These are phyloP conservation scores for Bibio marci DNA, from an alignment of 2,888 invertebrate species.

Conservation along the genomic window DNA sequence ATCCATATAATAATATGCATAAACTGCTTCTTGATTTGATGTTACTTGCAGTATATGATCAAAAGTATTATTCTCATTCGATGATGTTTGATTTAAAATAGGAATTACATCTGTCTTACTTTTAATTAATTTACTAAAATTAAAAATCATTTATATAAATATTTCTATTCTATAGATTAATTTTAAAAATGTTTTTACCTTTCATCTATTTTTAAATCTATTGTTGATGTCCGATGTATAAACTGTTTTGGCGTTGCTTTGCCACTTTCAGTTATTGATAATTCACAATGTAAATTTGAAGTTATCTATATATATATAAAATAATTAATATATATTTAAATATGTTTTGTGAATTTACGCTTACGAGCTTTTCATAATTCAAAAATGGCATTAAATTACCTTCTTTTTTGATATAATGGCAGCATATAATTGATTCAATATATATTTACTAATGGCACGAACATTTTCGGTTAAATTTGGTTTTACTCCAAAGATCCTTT, in stretches of 20 bases:
- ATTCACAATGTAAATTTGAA: slow-evolving; percentile 42
- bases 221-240: slow-evolving; percentile 3
- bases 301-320: slow-evolving; percentile 15
- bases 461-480: slow-evolving; percentile 25
- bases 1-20: slow-evolving; percentile 84
- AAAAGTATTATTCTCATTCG: slow-evolving; percentile 39
- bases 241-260: slow-evolving; percentile 14
- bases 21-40: slow-evolving; percentile 65
- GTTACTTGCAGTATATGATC: slow-evolving; percentile 61
- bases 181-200: background rate
- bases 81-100: background rate
- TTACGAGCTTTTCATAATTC: slow-evolving; percentile 11
- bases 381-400: no score
- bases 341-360: slow-evolving; percentile 11
- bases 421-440: slow-evolving; percentile 39
- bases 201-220: slow-evolving; percentile 6
- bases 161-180: background rate
- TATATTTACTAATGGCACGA: slow-evolving; percentile 39
- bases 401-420: slow-evolving; percentile 32
- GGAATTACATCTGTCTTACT: no score
- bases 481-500: slow-evolving; percentile 22
- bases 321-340: background rate
- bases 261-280: slow-evolving; percentile 46
- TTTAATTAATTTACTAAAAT: background rate
- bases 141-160: background rate